A percentile compares a stretch with the other conserved stretches of the same genome.
Conservation (phyloP, 2,888 invertebrate species). For the Diabrotica balteata region DNA sequence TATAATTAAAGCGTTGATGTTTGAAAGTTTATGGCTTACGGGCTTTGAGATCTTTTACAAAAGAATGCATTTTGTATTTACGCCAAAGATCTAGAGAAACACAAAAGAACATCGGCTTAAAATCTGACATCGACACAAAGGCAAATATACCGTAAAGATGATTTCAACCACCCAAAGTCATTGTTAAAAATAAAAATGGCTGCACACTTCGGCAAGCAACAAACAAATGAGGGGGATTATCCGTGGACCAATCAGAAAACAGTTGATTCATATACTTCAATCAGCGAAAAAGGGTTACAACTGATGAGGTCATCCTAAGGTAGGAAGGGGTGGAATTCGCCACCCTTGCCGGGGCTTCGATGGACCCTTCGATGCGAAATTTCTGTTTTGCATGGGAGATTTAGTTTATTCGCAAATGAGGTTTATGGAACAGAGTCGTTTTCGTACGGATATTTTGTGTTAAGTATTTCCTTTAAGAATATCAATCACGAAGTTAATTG, state of each 20-base stretch:
- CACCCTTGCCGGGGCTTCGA: constrained; percentile 22
- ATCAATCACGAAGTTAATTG: too few species aligned
- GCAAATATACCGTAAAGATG: constrained; percentile 17
- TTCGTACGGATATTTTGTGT: not conserved
- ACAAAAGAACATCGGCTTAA: constrained; percentile 17
- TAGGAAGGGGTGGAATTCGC: constrained; percentile 40
- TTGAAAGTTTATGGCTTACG: too few species aligned
- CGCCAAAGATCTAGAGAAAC: constrained; percentile 1
- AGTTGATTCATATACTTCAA: constrained; percentile 56
- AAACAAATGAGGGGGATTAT: constrained; percentile 41
- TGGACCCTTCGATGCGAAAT: constrained; percentile 23
- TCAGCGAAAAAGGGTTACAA: constrained; percentile 54
- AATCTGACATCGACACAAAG: constrained; percentile 17
- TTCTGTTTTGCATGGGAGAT: constrained; percentile 17
- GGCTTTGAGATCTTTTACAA: not conserved
- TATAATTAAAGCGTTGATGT: too few species aligned
- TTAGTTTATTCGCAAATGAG: constrained; percentile 17
- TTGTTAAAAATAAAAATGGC: constrained; percentile 46
- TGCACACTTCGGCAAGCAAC: constrained; percentile 41
- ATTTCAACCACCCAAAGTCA: constrained; percentile 12
- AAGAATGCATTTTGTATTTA: not conserved
- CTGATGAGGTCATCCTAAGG: constrained; percentile 55
- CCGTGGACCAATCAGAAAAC: constrained; percentile 52
- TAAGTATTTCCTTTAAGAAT: too few species aligned
- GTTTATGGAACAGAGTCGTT: constrained; percentile 17